These are phyloP conservation scores for Psittacula cyanocephala DNA, from an alignment of 2,113 vertebrate species.

Conservation along the genomic window DNA sequence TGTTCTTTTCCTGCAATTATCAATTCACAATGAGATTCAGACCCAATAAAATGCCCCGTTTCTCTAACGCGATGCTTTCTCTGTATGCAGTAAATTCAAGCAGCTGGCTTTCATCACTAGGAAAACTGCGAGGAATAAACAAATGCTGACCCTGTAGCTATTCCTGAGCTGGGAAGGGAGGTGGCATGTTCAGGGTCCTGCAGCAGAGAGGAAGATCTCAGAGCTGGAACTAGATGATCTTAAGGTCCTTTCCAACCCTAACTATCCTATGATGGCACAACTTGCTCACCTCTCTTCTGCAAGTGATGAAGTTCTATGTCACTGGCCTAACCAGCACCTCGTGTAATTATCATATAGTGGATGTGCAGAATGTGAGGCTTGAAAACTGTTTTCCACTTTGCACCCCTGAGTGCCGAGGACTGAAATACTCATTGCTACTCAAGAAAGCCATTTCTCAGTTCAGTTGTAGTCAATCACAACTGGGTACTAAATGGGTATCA, in stretches of 20 bases:
- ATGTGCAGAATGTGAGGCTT: background rate
- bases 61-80: background rate
- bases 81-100: conserved; percentile 14
- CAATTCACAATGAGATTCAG: background rate
- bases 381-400: background rate
- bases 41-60: conserved; percentile 26
- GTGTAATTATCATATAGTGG: background rate
- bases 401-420: background rate
- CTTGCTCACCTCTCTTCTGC: background rate
- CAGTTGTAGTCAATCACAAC: background rate
- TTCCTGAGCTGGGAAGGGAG: background rate
- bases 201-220: background rate
- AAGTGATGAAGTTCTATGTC: background rate
- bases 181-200: background rate
- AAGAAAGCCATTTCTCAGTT: background rate
- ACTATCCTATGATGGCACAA: background rate
- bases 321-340: background rate
- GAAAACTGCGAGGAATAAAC: conserved; percentile 61
- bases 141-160: background rate
- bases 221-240: background rate
- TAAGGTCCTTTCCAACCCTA: background rate
- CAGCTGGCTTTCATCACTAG: conserved; percentile 60
- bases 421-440: background rate
- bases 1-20: conserved; percentile 39
- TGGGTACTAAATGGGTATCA: background rate